Evolutionary conservation across 2,113 vertebrate species (phyloP).

Genomic region (Phyllostomus hastatus): DNA sequence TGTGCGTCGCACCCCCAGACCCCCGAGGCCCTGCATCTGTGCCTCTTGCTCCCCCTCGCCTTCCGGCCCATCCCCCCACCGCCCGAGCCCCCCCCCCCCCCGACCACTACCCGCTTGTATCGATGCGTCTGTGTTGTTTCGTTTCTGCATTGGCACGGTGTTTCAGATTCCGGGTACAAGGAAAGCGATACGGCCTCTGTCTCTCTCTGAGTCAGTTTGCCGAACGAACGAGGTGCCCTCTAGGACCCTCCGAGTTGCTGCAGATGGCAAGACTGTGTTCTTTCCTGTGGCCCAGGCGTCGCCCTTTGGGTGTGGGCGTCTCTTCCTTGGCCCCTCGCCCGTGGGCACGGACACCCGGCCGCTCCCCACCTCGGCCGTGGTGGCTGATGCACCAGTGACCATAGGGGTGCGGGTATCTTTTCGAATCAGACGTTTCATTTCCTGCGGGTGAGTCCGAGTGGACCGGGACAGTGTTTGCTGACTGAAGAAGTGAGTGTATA

Average conservation of each 20-base stretch:
- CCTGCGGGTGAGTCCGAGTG: neutral
- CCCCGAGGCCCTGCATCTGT: rapidly evolving
- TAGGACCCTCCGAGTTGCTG: rapidly evolving
- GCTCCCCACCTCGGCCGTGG: neutral
- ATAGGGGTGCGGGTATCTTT: neutral
- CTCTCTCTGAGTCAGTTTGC: neutral
- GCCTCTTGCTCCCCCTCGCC: neutral
- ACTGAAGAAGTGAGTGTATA: neutral
- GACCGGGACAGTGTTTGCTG: neutral
- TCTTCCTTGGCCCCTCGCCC: neutral
- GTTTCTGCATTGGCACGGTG: no score
- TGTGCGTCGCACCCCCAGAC: rapidly evolving
- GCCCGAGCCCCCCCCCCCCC: neutral
- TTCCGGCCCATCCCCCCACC: neutral
- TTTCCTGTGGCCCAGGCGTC: neutral
- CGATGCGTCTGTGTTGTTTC: neutral
- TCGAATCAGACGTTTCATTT: neutral
- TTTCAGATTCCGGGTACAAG: neutral
- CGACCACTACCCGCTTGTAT: neutral
- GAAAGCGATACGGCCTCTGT: neutral
- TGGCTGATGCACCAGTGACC: neutral
- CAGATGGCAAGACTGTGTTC: neutral
- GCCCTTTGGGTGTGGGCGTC: neutral
- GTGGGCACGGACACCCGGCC: rapidly evolving
- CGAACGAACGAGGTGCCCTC: rapidly evolving